A percentile compares a stretch with the other conserved stretches of the same genome.
phyloP scores from a whole-genome alignment of 1,140 invertebrate genomes.

The Orussus abietinus region DNA sequence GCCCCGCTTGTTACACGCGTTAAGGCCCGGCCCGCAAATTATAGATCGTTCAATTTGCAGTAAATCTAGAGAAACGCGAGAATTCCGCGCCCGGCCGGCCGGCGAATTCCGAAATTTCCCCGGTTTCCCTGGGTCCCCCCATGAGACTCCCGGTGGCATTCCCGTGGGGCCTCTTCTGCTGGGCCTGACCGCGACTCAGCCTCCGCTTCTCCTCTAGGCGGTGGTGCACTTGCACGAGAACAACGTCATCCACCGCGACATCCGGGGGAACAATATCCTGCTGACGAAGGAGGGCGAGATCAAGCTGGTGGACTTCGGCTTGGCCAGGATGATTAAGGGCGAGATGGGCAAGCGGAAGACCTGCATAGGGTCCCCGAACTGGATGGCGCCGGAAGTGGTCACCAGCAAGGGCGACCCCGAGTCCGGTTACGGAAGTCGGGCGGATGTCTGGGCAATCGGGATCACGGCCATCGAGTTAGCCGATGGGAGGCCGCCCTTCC shows the following conservation, averaged over 20 bases:
- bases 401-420: conserved; percentile 38
- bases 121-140: too few species aligned
- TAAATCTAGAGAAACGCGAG: conserved; percentile 40
- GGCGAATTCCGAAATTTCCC: too few species aligned
- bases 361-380: conserved; percentile 83
- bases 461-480: conserved; percentile 89
- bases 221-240: conserved; percentile 78
- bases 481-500: conserved; percentile 80
- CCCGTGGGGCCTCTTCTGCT: too few species aligned
- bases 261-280: conserved; percentile 81
- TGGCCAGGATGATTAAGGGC: conserved; percentile 74
- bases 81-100: conserved; percentile 4
- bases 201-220: conserved; percentile 56
- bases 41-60: conserved; percentile 49
- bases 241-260: conserved; percentile 81
- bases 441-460: conserved; percentile 89
- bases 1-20: conserved; percentile 36
- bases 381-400: conserved; percentile 88
- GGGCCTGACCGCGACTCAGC: too few species aligned
- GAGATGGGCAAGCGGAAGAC: conserved; percentile 66
- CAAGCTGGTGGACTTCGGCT: conserved; percentile 80
- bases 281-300: conserved; percentile 79
- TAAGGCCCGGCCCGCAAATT: conserved; percentile 33
- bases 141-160: too few species aligned
- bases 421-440: conserved; percentile 66